These are phyloP conservation scores for Sarcophaga caerulescens DNA, from an alignment of 2,888 invertebrate genomes.

Conservation along the genomic window DNA sequence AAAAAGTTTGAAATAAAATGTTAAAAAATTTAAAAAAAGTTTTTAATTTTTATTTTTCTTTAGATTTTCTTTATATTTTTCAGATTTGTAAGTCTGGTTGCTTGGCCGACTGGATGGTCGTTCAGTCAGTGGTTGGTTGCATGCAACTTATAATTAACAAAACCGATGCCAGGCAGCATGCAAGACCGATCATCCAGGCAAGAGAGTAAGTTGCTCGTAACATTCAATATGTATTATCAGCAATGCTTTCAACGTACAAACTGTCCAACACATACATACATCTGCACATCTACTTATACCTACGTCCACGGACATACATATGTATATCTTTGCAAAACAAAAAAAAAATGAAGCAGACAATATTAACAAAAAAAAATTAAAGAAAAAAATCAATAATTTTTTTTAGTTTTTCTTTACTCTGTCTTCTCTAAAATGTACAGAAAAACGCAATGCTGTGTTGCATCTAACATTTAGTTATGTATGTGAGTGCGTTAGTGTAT, in stretches of 20 bases:
- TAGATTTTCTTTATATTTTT: conserved; percentile 15
- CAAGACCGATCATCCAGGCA: conserved; percentile 29
- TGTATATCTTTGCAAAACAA: background rate
- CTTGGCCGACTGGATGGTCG: conserved; percentile 20
- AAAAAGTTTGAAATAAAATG: no score
- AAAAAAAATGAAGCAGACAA: conserved; percentile 4
- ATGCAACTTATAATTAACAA: conserved; percentile 57
- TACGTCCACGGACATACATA: background rate
- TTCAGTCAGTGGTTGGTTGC: conserved; percentile 34
- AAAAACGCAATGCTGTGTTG: conserved; percentile 34
- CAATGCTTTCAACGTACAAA: conserved; percentile 17
- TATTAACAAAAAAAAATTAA: conserved; percentile 14
- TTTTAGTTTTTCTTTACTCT: background rate
- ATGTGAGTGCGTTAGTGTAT: background rate
- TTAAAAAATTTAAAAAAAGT: conserved; percentile 5
- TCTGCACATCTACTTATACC: background rate
- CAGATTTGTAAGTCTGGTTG: background rate
- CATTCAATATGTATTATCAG: conserved; percentile 10
- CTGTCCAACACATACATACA: background rate
- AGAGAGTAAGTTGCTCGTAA: conserved; percentile 19
- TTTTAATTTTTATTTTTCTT: background rate
- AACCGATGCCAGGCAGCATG: conserved; percentile 29
- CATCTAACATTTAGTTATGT: conserved; percentile 6
- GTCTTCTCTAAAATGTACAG: conserved; percentile 27
- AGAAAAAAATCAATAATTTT: conserved; percentile 43